Evolutionary conservation across 2,113 vertebrate genomes (phyloP).

Genomic region (Pseudolaguvia tuberculata): DNA sequence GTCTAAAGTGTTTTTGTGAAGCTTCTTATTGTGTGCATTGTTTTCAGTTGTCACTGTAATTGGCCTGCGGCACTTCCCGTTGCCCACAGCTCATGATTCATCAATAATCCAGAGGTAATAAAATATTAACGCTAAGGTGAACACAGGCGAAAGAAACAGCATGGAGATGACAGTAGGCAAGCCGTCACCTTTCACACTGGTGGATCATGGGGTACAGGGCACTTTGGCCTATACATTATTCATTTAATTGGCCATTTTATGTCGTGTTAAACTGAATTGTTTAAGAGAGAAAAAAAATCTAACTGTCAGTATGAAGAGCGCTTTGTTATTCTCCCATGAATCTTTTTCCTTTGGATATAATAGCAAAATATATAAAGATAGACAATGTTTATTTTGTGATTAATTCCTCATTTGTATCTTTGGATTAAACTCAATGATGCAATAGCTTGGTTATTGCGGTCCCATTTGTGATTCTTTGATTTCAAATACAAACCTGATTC

Average conservation of each 20-base stretch:
- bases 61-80: constrained; percentile 41
- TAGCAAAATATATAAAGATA: too few species aligned
- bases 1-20: constrained; percentile 40
- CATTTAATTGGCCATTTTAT: background rate
- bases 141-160: constrained; percentile 49
- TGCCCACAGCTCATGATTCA: constrained; percentile 51
- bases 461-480: too few species aligned
- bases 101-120: constrained; percentile 54
- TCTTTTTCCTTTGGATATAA: too few species aligned
- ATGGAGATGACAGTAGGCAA: constrained; percentile 35
- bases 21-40: constrained; percentile 41
- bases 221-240: constrained; percentile 14
- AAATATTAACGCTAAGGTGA: constrained; percentile 53
- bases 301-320: background rate
- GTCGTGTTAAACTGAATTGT: background rate
- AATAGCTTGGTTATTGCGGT: too few species aligned
- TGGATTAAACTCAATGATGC: too few species aligned
- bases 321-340: too few species aligned
- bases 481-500: too few species aligned
- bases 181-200: constrained; percentile 24
- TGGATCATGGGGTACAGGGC: constrained; percentile 8
- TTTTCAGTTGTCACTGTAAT: constrained; percentile 51
- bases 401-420: too few species aligned
- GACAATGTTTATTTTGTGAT: too few species aligned
- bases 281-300: background rate